Evolutionary conservation across 2,113 vertebrate species (phyloP), one percentile per base, ranked within the genome.

Genomic region (Perca schrenkii): DNA sequence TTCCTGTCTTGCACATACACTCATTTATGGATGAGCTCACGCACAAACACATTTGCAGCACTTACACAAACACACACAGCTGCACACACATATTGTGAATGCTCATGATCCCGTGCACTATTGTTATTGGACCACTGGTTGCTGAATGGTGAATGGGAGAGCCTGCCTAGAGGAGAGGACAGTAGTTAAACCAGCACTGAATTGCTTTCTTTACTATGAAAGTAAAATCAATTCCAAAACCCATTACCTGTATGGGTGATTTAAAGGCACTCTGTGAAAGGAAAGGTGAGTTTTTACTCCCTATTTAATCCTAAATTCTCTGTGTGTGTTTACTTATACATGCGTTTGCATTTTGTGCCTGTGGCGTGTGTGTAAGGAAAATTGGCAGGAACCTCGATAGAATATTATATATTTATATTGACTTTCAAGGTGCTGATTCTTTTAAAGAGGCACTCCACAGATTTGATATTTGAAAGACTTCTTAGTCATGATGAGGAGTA

Each of bases 201-300:
- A 87, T 86, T 87, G 84, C 71, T 83, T 87, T 84, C 72, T 86
- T 80, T 79, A 85, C 74, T 47, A 65, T 82, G 74, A 83, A 89
- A 81, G 79, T 82, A 77, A 90, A 91, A 93, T 89, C 88, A 82
- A 90, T 92, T 85, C 63, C 63, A 74, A 82, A 88, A 83, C 34
- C 80, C 61, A 86, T 89, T 86, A 88, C 75, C 78, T 82, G 79
- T 91, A 77, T 71, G 43, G 67, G 80, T 86, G 78, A 90, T 91
- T 87, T 71, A 90, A 87, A 85, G 72, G 60, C 66, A 66, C 49
- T 63, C 14, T 53, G n/a, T 13, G 57, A 74, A 66, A 77, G 75
- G 21, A 86, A 84, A 77, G 22, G 50, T n/a, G 64, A 54, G 56
- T 43, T 79, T 83, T 86, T 77, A 58, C 74, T 73, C 19, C 54